phyloP scores from a whole-genome alignment of 92 coral and sea anemone species.

The Zoanthus gigantus region DNA sequence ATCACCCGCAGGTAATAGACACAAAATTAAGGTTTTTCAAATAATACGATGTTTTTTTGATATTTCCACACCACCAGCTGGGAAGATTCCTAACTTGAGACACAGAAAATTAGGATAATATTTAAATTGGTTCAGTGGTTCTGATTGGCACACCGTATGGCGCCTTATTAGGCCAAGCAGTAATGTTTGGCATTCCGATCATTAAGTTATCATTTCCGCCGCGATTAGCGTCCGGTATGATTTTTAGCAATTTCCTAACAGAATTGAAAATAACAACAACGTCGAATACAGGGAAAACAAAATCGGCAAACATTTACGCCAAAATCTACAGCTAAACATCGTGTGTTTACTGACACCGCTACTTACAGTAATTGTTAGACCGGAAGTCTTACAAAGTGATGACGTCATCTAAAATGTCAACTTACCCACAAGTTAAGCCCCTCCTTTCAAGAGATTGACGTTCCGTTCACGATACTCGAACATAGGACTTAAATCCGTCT shows the following conservation, averaged over 20 bases:
- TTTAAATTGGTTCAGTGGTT: background rate
- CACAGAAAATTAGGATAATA: constrained; percentile 4
- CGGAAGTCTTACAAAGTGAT: constrained; percentile 41
- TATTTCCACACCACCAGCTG: constrained; percentile 26
- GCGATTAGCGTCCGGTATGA: background rate
- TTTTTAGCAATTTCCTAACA: constrained; percentile 29
- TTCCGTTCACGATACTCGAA: background rate
- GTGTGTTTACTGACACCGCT: constrained; percentile 22
- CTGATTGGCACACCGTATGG: background rate
- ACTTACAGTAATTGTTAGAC: constrained; percentile 47
- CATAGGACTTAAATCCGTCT: background rate
- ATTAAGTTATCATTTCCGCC: constrained; percentile 37
- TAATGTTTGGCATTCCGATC: constrained; percentile 15
- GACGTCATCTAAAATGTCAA: constrained; percentile 50
- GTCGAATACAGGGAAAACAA: constrained; percentile 19
- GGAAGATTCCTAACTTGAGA: background rate
- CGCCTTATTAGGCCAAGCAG: background rate
- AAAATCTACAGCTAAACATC: background rate
- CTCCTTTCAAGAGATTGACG: constrained; percentile 37
- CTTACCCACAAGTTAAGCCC: constrained; percentile 41
- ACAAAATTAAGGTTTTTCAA: background rate
- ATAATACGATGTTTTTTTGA: background rate
- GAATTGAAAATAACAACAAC: background rate
- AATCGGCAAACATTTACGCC: constrained; percentile 19
- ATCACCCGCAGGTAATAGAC: constrained; percentile 19